A percentile compares a stretch with the other conserved stretches of the same genome.
Evolutionary conservation across 1,140 invertebrate species (phyloP).

Genomic region (Pentalonia nigronervosa): DNA sequence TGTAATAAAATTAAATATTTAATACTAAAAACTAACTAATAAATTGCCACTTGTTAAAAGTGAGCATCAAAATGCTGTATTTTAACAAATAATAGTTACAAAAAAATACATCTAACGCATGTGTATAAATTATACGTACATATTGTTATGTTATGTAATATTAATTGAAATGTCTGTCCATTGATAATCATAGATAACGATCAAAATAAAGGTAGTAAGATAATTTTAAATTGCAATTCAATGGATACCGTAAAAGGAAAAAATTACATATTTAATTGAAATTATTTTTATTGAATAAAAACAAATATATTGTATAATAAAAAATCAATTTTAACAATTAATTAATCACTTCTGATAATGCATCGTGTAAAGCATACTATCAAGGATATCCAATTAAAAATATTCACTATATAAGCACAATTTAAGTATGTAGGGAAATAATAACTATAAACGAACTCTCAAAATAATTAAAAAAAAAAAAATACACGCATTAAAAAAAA

Average conservation of each 20-base stretch:
- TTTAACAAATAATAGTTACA: background rate
- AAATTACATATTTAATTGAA: background rate
- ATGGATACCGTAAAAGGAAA: background rate
- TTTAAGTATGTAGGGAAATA: background rate
- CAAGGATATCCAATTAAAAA: background rate
- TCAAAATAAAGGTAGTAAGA: background rate
- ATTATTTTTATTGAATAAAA: background rate
- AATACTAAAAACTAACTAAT: background rate
- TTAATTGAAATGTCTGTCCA: background rate
- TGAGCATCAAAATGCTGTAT: background rate
- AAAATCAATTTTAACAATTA: background rate
- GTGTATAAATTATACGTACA: background rate
- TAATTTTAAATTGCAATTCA: background rate
- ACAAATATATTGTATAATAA: background rate
- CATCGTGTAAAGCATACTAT: background rate
- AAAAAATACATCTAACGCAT: background rate
- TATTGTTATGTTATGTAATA: background rate
- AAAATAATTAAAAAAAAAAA: background rate
- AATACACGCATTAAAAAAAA: background rate
- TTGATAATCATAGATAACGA: background rate
- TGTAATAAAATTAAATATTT: background rate
- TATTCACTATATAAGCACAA: background rate
- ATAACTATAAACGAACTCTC: background rate
- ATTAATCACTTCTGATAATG: background rate
- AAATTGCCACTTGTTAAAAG: background rate